Evolutionary conservation across 2,888 invertebrate species (phyloP), one percentile per base, ranked within the genome.

Genomic region (Xestia sexstrigata): DNA sequence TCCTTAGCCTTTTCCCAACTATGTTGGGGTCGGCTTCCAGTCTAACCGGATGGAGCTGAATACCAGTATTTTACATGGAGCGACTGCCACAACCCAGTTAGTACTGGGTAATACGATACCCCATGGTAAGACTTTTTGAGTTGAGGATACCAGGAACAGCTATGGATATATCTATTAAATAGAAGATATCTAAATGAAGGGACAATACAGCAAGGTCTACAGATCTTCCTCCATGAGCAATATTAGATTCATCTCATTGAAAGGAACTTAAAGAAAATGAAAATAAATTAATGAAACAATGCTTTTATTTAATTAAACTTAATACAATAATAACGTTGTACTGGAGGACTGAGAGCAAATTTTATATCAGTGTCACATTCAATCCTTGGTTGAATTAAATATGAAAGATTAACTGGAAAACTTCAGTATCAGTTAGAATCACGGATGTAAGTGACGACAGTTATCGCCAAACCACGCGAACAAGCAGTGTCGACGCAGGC

Each of bases 241-340:
- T 47, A 47, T 15, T 17, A 47, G 47, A 47, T 1, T 11, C 9
- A n/a, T 20, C 60, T 23, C 15, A 9, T 17, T 17, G 2, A 47
- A n/a, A 23, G 15, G 17, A n/a, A 17, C 5, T 15, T 47, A 39
- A 78, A 58, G 26, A 58, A 78, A 55, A 66, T 2, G 11, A 55
- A 65, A 65, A n/a, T 15, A 0, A 42, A 58, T 49, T 26, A 13
- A 39, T 8, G 13, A n/a, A 4, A 7, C 9, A 1, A 70, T 30
- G 9, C 2, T 66, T 78, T 74, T 81, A 60, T 81, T 78, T 52
- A 45, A n/a, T 78, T 52, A 45, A n/a, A 62, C 8, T 17, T 47
- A 78, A 30, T 35, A 62, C 7, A 47, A 5, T 15, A 2, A n/a
- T 7, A 11, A 26, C 62, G 23, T 11, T 17, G 4, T 30, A 63